Evolutionary conservation across 1,140 invertebrate genomes (phyloP).

Genomic region (Aethina tumida): DNA sequence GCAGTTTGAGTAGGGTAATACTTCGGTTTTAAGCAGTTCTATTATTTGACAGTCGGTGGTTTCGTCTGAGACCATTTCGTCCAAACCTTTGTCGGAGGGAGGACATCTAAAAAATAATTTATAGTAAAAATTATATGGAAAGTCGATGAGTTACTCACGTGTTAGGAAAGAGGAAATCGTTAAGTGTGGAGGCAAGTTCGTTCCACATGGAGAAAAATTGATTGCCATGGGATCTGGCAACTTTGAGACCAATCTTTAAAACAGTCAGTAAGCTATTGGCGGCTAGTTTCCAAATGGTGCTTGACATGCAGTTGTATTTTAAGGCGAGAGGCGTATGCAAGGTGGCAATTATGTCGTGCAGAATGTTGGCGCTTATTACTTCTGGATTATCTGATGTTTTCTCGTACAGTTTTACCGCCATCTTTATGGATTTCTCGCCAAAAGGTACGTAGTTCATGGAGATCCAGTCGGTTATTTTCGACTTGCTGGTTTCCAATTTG

Average conservation of each 20-base stretch:
- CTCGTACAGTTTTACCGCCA: conserved; percentile 75
- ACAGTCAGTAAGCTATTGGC: conserved; percentile 70
- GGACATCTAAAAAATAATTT: conserved; percentile 35
- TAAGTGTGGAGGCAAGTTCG: conserved; percentile 72
- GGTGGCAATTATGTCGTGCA: conserved; percentile 68
- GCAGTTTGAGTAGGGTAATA: conserved; percentile 67
- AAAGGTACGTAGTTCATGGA: conserved; percentile 82
- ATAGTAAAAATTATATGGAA: neutral
- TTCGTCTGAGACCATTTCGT: conserved; percentile 77
- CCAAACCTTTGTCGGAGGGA: conserved; percentile 57
- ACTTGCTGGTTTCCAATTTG: conserved; percentile 44
- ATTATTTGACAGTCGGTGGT: conserved; percentile 80
- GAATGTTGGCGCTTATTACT: conserved; percentile 64
- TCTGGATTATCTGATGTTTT: conserved; percentile 63
- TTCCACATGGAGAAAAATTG: conserved; percentile 71
- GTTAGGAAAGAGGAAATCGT: conserved; percentile 84
- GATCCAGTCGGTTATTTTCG: conserved; percentile 56
- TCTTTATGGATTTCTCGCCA: conserved; percentile 72
- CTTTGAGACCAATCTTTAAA: conserved; percentile 74
- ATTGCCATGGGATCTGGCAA: conserved; percentile 68
- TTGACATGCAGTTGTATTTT: conserved; percentile 75
- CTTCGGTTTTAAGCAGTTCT: conserved; percentile 73
- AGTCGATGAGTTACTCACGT: conserved; percentile 38
- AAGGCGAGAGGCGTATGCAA: conserved; percentile 64
- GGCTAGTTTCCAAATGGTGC: conserved; percentile 78